These are phyloP conservation scores for Nestor notabilis DNA, from an alignment of 2,113 vertebrate genomes.

Conservation along the genomic window DNA sequence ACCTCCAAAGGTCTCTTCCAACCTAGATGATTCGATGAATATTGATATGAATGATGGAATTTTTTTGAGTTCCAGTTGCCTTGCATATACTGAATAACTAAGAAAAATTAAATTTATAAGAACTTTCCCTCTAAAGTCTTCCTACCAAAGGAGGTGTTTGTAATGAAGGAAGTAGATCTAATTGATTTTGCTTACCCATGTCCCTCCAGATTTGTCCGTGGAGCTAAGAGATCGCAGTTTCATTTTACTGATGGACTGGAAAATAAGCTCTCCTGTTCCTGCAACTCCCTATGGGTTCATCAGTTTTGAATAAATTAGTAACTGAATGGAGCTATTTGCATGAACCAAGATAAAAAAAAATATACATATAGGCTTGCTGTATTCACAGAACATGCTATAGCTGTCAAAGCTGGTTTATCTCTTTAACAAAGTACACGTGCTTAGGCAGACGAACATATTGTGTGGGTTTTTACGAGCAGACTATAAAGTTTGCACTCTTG, in stretches of 20 bases:
- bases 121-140: neutral
- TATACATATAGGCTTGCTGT: neutral
- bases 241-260: slow-evolving; percentile 15
- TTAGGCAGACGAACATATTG: neutral
- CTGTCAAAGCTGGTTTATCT: neutral
- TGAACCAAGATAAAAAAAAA: neutral
- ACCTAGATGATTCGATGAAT: neutral
- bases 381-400: neutral
- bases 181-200: neutral
- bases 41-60: neutral
- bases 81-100: neutral
- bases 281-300: neutral
- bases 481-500: neutral
- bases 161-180: neutral
- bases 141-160: neutral
- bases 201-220: slow-evolving; percentile 1
- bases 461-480: neutral
- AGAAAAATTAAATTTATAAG: neutral
- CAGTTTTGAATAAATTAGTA: slow-evolving; percentile 44
- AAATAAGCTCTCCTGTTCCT: slow-evolving; percentile 18
- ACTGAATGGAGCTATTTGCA: slow-evolving; percentile 4
- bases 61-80: neutral
- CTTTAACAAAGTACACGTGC: neutral
- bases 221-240: neutral
- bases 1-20: neutral